Base-by-base conservation (phyloP, 2,797 vertebrate genomes). In the Semaprochilodus insignis region DNA sequence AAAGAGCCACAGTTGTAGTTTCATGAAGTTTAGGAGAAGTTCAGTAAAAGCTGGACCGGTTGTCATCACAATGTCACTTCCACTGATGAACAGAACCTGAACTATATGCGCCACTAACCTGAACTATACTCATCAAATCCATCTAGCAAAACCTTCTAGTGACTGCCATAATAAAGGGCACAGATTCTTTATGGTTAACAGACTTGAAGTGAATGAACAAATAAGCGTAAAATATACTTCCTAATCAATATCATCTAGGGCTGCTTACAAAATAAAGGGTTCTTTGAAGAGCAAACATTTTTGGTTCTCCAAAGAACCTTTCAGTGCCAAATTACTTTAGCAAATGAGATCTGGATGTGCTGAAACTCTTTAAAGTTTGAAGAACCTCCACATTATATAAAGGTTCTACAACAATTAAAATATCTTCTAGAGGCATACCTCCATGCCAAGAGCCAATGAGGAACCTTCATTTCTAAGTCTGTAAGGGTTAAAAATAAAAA, bases 31-130 rank as follows among this genome's bases (percentile, higher is more conserved):
- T 57, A 62, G 13, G 27, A 52, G 11, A 51, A 65, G 74, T 82
- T 87, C 60, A 77, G 48, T 60, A 59, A 72, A 77, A 80, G 60
- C 80, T 81, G 31, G 67, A 55, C 75, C n/a, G 51, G 21, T n/a
- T 4, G 31, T 2, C 15, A 17, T 69, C 11, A 80, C 51, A 40
- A 40, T 40, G 55, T 65, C 23, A 62, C 69, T 25, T 25, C n/a
- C 25, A 48, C 8, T 0, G 44, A 48, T 10, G 10, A 0, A 48
- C 44, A 48, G 10, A 48, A 8, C 44, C 44, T 44, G 44, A 54
- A 74, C 27, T 16, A 36, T n/a, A 36, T 44, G 40, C 40, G 2
- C 40, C 8, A 80, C 36, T 51, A 65, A 57, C 57, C 13, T 81
- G 69, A 54, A 74, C 27, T 16, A 36, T 17, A 36, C 48, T 65